phyloP scores from a whole-genome alignment of 92 coral and sea anemone genomes.

The Actinernus sp. region DNA sequence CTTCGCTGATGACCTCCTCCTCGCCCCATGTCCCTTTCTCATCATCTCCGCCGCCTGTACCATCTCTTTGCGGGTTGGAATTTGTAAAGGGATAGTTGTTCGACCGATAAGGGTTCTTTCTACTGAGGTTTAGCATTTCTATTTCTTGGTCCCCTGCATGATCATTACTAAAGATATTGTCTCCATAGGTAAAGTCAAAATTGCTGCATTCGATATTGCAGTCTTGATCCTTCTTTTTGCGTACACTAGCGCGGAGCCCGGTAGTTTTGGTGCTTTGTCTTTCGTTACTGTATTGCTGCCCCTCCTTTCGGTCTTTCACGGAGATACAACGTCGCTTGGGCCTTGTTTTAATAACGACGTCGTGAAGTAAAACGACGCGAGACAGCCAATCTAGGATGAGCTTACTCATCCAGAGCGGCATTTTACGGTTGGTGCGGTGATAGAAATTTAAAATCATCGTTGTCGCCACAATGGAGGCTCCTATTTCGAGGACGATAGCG shows the following conservation, averaged over 20 bases:
- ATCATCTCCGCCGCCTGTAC: constrained; percentile 7
- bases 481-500: constrained; percentile 90
- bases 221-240: neutral
- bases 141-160: constrained; percentile 3
- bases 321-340: neutral
- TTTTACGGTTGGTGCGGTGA: constrained; percentile 91
- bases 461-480: constrained; percentile 84
- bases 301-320: neutral
- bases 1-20: constrained; percentile 47
- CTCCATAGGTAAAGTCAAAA: constrained; percentile 17
- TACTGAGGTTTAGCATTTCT: constrained; percentile 31
- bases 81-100: constrained; percentile 26
- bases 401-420: constrained; percentile 84
- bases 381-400: constrained; percentile 85
- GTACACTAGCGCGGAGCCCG: too few species aligned
- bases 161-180: constrained; percentile 15
- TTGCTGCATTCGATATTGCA: neutral
- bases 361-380: constrained; percentile 64
- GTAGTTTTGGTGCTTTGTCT: neutral
- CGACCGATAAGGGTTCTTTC: constrained; percentile 10
- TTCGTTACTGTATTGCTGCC: neutral
- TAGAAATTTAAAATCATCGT: constrained; percentile 93
- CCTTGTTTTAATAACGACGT: neutral
- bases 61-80: constrained; percentile 10
- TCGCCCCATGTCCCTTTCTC: constrained; percentile 45